A percentile compares a stretch with the other conserved stretches of the same genome.
phyloP scores from a whole-genome alignment of 2,113 vertebrate genomes.

The Benitochromis conjunctus region DNA sequence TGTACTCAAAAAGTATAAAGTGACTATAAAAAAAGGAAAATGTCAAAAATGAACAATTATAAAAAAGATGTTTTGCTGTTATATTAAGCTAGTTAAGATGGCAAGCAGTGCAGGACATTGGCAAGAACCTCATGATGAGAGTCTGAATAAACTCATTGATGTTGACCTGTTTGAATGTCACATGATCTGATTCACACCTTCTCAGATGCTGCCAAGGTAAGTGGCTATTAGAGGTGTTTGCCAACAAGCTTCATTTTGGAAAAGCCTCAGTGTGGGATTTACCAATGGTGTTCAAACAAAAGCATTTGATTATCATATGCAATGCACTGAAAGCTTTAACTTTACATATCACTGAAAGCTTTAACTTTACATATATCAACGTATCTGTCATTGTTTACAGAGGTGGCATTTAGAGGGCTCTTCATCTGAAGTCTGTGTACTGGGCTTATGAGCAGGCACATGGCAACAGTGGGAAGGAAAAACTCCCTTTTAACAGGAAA shows the following conservation, averaged over 20 bases:
- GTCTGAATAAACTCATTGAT: background rate
- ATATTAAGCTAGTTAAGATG: background rate
- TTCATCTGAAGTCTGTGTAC: background rate
- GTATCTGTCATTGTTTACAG: too few relatives aligned
- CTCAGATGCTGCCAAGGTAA: background rate
- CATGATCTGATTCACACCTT: background rate
- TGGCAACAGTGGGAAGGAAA: background rate
- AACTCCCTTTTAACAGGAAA: background rate
- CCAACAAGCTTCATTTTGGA: background rate
- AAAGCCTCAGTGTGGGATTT: background rate
- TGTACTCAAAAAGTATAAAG: background rate
- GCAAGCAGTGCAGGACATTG: background rate
- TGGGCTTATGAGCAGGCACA: background rate
- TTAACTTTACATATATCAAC: background rate
- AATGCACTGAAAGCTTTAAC: background rate
- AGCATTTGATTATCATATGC: background rate
- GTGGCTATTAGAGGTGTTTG: background rate
- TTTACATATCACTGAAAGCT: background rate
- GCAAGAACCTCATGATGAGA: background rate
- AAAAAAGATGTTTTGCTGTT: background rate
- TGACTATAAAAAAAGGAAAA: background rate
- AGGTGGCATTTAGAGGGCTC: background rate
- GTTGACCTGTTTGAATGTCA: background rate
- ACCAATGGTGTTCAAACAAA: background rate
- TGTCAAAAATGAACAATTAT: background rate